Evolutionary conservation across 2,797 vertebrate genomes (phyloP).

Genomic region (Sardinella longiceps): DNA sequence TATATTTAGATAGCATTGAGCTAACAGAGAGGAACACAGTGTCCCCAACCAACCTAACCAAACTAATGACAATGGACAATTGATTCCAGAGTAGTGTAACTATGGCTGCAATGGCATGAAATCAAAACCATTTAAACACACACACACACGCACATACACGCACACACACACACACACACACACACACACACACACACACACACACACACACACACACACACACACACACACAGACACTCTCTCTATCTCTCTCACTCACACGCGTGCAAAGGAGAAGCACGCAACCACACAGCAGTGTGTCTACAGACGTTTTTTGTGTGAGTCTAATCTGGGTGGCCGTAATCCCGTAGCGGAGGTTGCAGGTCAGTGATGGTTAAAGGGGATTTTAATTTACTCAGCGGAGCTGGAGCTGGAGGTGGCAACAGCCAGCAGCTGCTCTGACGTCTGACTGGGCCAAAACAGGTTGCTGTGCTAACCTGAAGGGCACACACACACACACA

Average conservation of each 20-base stretch:
- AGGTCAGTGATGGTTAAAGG: slow-evolving; percentile 17
- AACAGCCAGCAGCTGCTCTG: slow-evolving; percentile 18
- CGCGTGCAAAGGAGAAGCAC: neutral
- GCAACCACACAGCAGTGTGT: neutral
- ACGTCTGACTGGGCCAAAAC: slow-evolving; percentile 18
- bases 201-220: slow-evolving; percentile 51
- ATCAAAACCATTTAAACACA: neutral
- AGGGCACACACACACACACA: neutral
- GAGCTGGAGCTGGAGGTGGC: neutral
- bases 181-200: slow-evolving; percentile 9
- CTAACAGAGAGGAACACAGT: neutral
- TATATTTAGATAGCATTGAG: neutral
- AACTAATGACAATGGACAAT: neutral
- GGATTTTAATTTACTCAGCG: slow-evolving; percentile 32
- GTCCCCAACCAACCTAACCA: slow-evolving; percentile 22
- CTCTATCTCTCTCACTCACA: too few species aligned
- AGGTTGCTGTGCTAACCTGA: neutral
- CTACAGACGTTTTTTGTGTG: slow-evolving; percentile 15
- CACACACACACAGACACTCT: too few species aligned
- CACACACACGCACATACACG: neutral
- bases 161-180: neutral
- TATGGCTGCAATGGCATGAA: neutral
- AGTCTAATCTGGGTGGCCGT: slow-evolving; percentile 35
- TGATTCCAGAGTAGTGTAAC: neutral
- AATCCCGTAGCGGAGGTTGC: slow-evolving; percentile 41